phyloP scores from a whole-genome alignment of 2,113 vertebrate genomes.

The Acanthisitta chloris region DNA sequence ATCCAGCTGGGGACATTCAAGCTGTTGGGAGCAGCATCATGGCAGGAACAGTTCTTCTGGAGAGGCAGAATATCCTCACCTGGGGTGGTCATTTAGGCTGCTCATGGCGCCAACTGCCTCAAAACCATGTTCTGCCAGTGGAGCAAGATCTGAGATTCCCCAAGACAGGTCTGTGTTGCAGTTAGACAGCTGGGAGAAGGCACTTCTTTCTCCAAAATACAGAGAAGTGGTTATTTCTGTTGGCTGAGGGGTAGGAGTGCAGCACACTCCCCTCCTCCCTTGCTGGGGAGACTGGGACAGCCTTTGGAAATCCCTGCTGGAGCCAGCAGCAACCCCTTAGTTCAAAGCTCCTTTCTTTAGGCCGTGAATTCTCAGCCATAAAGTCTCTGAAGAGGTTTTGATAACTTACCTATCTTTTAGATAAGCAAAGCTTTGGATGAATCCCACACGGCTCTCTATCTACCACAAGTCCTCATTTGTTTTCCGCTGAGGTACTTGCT shows the following conservation, averaged over 20 bases:
- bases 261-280: background rate
- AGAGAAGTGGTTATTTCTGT: background rate
- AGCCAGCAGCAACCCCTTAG: conserved; percentile 25
- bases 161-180: background rate
- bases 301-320: conserved; percentile 44
- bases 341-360: conserved; percentile 60
- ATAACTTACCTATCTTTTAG: conserved; percentile 59
- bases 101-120: background rate
- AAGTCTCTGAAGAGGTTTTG: conserved; percentile 58
- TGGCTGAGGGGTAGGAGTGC: background rate
- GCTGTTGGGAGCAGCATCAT: background rate
- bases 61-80: background rate
- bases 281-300: background rate
- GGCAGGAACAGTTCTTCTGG: background rate
- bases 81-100: background rate
- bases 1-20: background rate
- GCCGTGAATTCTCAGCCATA: conserved; percentile 39
- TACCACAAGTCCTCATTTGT: conserved; percentile 52
- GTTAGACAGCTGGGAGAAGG: background rate
- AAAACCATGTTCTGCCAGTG: background rate
- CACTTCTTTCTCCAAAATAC: background rate
- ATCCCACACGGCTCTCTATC: conserved; percentile 47
- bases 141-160: background rate
- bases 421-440: conserved; percentile 60
- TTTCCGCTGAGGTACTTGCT: conserved; percentile 40